Conservation (phyloP, 1,140 invertebrate genomes). For the Sweltsa coloradensis region DNA sequence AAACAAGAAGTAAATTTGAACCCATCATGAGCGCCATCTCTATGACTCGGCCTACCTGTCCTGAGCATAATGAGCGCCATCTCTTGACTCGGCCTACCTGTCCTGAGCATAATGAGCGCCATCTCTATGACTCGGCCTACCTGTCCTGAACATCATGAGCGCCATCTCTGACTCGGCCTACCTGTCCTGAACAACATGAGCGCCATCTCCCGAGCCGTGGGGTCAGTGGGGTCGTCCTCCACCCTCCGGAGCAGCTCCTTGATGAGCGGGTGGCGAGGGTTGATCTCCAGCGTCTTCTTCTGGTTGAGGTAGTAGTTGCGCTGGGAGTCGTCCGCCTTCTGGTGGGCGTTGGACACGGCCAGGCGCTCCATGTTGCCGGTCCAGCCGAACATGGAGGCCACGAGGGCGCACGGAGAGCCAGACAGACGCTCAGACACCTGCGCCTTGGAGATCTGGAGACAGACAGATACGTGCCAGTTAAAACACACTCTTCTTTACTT, state of each 20-base stretch:
- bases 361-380: slow-evolving; percentile 99
- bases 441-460: slow-evolving; percentile 57
- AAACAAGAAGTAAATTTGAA: too few relatives aligned
- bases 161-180: too few relatives aligned
- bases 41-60: too few relatives aligned
- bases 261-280: slow-evolving; percentile 92
- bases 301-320: slow-evolving; percentile 86
- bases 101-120: too few relatives aligned
- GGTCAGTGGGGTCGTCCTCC: slow-evolving; percentile 64
- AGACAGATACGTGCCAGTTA: too few relatives aligned
- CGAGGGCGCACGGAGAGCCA: slow-evolving; percentile 88
- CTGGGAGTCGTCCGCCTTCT: slow-evolving; percentile 87
- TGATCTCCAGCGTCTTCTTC: slow-evolving; percentile 97
- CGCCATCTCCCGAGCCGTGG: slow-evolving; percentile 75
- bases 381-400: slow-evolving; percentile 96
- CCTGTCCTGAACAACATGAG: slow-evolving; percentile 80
- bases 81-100: too few relatives aligned
- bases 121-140: too few relatives aligned
- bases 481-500: too few relatives aligned
- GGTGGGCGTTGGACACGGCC: slow-evolving; percentile 92
- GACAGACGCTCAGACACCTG: slow-evolving; percentile 81
- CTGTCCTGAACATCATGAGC: too few relatives aligned
- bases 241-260: slow-evolving; percentile 80
- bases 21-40: too few relatives aligned
- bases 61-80: too few relatives aligned